Base-by-base conservation (phyloP, 2,888 invertebrate genomes). In the Sympetrum striolatum region DNA sequence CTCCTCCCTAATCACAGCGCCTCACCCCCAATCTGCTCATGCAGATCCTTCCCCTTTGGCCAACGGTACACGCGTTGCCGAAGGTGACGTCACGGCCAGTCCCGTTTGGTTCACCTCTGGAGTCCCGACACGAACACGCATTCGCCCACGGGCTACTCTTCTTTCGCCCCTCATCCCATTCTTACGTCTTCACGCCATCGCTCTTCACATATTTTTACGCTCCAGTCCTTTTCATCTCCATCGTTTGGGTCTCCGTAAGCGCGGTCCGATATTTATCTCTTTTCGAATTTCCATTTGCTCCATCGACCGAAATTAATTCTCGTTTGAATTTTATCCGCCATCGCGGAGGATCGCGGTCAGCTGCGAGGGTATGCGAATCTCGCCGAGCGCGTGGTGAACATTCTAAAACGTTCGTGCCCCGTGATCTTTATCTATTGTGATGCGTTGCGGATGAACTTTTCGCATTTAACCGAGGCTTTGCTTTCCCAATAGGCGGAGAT, bases 41-140 rank as follows among this genome's bases (percentile, higher is more conserved):
- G 86, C 86, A 31, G 86, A 86, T 60, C 86, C 86, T 86, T 53
- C 60, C 60, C 18, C 60, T 58, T 37, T 5, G 39, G 60, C 2
- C 86, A 86, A 86, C 86, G 86, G 86, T 86, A 86, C 86, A 86
- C 86, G 86, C 86, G 86, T 64, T 64, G 86, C 60, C 60, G 15
- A 18, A 39, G 86, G 86, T 86, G 86, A 86, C 86, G 86, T 86
- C 86, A 86, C 37, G 12, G 39, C 58, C 37, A 37, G 86, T 86
- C 86, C 86, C 86, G 86, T 86, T 86, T 60, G 60, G 60, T 86
- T 86, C 86, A 86, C 86, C 86, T 86, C 86, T 86, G 53, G 60
- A 86, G 86, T 86, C 86, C 48, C 60, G 86, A 48, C 86, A 86
- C 86, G 86, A 86, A 86, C 86, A 22, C 22, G 35, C 86, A 86